These are phyloP conservation scores for Macrocentrus cingulum DNA, from an alignment of 1,140 invertebrate species.

Conservation along the genomic window DNA sequence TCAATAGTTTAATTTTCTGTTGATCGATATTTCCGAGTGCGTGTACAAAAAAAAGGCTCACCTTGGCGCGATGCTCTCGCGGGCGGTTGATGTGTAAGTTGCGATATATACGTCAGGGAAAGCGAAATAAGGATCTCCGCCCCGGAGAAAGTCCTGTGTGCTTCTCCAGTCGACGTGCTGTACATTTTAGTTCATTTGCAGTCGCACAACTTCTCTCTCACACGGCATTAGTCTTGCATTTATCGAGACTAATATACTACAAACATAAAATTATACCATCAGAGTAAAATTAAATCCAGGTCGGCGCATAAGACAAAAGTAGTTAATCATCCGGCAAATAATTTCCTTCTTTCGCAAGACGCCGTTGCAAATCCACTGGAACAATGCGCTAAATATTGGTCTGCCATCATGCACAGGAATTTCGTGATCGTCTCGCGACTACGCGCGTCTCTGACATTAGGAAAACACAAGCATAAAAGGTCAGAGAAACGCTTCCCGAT, in stretches of 20 bases:
- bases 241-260: too few relatives aligned
- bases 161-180: slow-evolving; percentile 24
- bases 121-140: slow-evolving; percentile 45
- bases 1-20: too few relatives aligned
- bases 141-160: slow-evolving; percentile 43
- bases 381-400: background rate
- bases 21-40: slow-evolving; percentile 18
- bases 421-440: slow-evolving; percentile 7
- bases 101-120: slow-evolving; percentile 38
- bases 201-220: slow-evolving; percentile 21
- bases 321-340: too few relatives aligned
- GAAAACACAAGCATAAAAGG: too few relatives aligned
- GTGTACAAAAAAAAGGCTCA: slow-evolving; percentile 1
- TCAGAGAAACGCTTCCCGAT: slow-evolving; percentile 28
- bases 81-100: background rate
- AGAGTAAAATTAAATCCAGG: slow-evolving; percentile 9
- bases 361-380: background rate
- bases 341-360: slow-evolving; percentile 42
- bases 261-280: slow-evolving; percentile 34
- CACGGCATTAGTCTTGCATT: slow-evolving; percentile 15
- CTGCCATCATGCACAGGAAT: background rate
- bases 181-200: slow-evolving; percentile 37
- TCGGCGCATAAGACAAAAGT: too few relatives aligned
- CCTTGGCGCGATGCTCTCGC: background rate
- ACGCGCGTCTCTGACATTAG: slow-evolving; percentile 28